These are phyloP conservation scores for Scleropages formosus DNA, from an alignment of 2,797 vertebrate genomes.

Conservation along the genomic window DNA sequence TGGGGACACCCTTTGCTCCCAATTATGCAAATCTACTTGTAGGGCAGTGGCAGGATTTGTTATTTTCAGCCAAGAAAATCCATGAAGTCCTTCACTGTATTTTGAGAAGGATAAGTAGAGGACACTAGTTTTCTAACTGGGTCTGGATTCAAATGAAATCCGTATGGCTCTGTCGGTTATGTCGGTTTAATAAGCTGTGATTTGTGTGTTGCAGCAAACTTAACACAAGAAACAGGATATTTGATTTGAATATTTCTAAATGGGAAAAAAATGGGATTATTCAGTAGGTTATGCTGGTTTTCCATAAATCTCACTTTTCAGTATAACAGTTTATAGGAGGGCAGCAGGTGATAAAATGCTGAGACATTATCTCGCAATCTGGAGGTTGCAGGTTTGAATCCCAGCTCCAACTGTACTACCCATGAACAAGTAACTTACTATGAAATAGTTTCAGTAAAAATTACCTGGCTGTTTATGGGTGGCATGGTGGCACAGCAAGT, in stretches of 20 bases:
- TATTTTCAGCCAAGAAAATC: constrained; percentile 25
- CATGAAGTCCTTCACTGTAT: background rate
- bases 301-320: no score
- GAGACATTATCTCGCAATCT: no score
- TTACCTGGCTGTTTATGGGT: no score
- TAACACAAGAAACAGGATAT: background rate
- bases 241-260: background rate
- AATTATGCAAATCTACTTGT: constrained; percentile 20
- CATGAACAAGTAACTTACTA: no score
- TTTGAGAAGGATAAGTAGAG: constrained; percentile 19
- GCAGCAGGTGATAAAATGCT: no score
- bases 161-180: background rate
- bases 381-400: no score
- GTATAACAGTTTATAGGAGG: no score
- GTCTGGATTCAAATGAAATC: background rate
- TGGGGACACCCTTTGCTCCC: constrained; percentile 13
- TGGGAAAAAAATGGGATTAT: no score
- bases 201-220: background rate
- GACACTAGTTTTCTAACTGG: constrained; percentile 14
- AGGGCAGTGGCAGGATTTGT: background rate
- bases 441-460: no score
- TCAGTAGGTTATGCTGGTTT: no score
- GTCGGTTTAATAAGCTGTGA: constrained; percentile 12
- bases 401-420: no score
- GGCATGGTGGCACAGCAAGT: no score